Base-by-base conservation (phyloP, 2,888 invertebrate genomes). In the Ceramica pisi region DNA sequence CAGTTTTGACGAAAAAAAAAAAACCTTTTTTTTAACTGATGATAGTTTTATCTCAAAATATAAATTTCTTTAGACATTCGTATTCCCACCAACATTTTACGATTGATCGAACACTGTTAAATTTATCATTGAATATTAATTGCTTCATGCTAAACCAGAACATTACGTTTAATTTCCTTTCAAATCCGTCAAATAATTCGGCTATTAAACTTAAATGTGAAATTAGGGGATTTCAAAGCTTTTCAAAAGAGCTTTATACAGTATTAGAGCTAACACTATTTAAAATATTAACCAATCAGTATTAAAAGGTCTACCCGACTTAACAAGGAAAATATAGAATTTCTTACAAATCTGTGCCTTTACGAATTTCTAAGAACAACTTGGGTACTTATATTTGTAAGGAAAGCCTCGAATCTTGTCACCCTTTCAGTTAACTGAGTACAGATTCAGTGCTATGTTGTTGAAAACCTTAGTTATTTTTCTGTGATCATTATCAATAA, bases 121-220 rank as follows among this genome's bases (percentile, higher is more conserved):
- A 51, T 44, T 7, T 23, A 21, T 19, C 19, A 38, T 19, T n/a
- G 8, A 46, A 35, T 31, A 53, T 38, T 56, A 44, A 50, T 44
- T 23, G 19, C 21, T 44, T 9, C 16, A 14, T 7, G 12, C n/a
- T 55, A 26, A 26, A 44, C 26, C 19, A 6, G 7, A 41, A 44
- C 12, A 35, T 6, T 23, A 9, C 4, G 10, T 56, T 64, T 60
- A 46, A 60, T 68, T 55, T 38, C 19, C 62, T 53, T 63, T 63
- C 14, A 63, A 53, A 74, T 26, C 48, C 23, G 14, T 63, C n/a
- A 53, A 75, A 63, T 38, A n/a, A 12, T 56, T 60, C 12, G 53
- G 23, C 51, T 62, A 63, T 50, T 61, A 16, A 75, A 26, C n/a
- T 59, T 16, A 67, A 75, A 67, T 62, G 2, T 51, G 14, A 38